A percentile compares a stretch with the other conserved stretches of the same genome.
These are phyloP conservation scores for Muraenolepis orangiensis DNA, from an alignment of 2,797 vertebrate species.

Conservation along the genomic window DNA sequence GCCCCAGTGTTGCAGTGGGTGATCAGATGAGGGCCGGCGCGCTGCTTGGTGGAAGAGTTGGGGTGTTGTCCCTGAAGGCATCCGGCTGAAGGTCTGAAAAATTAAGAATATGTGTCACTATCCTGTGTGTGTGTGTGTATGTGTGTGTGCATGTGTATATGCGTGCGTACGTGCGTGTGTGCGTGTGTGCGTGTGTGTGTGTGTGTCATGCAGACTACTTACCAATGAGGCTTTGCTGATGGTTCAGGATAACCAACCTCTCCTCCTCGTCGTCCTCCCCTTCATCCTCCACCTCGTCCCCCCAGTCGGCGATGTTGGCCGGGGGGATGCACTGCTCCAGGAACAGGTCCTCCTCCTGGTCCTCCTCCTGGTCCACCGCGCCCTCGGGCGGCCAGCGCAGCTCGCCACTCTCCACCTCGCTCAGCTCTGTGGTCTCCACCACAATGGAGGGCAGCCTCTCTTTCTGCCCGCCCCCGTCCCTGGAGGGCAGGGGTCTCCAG, in stretches of 20 bases:
- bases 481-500: conserved; percentile 45
- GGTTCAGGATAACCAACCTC: conserved; percentile 59
- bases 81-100: conserved; percentile 71
- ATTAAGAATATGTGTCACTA: not conserved
- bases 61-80: conserved; percentile 72
- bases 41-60: conserved; percentile 69
- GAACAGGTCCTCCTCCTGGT: conserved; percentile 75
- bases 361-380: conserved; percentile 68
- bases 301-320: conserved; percentile 76
- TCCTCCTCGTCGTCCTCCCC: conserved; percentile 49
- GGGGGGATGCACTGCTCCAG: conserved; percentile 79
- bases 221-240: conserved; percentile 71
- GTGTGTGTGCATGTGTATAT: not conserved
- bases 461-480: conserved; percentile 53
- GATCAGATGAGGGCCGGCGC: conserved; percentile 65
- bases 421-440: conserved; percentile 78
- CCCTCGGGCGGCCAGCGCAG: conserved; percentile 79
- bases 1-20: not conserved
- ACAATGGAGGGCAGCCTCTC: conserved; percentile 80
- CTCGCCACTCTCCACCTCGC: conserved; percentile 82
- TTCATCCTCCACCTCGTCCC: conserved; percentile 62
- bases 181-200: not conserved
- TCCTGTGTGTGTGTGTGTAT: not conserved
- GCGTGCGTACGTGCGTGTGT: not conserved
- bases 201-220: conserved; percentile 18